Base-by-base conservation (phyloP, 64 coral and sea anemone species). In the Exaiptasia diaphana region DNA sequence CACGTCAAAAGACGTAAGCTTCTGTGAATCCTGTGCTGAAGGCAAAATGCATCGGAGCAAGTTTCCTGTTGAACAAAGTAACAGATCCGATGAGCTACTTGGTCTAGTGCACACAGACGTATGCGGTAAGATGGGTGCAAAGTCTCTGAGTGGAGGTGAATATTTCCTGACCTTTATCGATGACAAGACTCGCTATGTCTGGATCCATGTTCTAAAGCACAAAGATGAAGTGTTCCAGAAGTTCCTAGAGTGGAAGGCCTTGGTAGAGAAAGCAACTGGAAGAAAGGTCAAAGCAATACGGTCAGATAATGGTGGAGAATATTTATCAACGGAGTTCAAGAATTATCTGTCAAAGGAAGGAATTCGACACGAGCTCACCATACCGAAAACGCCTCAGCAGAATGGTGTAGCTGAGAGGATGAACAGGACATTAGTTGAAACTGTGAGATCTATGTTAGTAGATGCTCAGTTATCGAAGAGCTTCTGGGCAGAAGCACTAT, bases 371-470 rank as follows among this genome's bases (percentile, higher is more conserved):
- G 35, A 90, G 33, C 52, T 82, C 5, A 72, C 54, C 27, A 50
- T 76, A 4, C 78, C 77, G 9, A 76, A 65, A 21, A 90, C 77
- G 23, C 88, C 80, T 31, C 44, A 75, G 29, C 80, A 71, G 36
- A 84, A 83, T 72, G 45, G 41, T 41, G 73, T 91, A 22, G 72
- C 88, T 71, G 88, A 91, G 36, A 76, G 80, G 35, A 58, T 84
- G 88, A 90, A 90, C 71, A 42, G 71, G 18, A 90, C 77, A 25
- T n/a, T 90, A 20, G 22, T 76, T 43, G 87, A 82, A 63, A 5
- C 50, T 33, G 56, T 57, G 34, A 62, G 79, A 64, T 29, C 88
- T 4, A 84, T 91, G 88, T 34, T 91, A 29, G 29, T 25, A 33
- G 44, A 91, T 57, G 80, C 80, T 10, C 67, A 69, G 41, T 45